These are phyloP conservation scores for Chalcosyrphus nemorum DNA, from an alignment of 2,888 invertebrate genomes.

Conservation along the genomic window DNA sequence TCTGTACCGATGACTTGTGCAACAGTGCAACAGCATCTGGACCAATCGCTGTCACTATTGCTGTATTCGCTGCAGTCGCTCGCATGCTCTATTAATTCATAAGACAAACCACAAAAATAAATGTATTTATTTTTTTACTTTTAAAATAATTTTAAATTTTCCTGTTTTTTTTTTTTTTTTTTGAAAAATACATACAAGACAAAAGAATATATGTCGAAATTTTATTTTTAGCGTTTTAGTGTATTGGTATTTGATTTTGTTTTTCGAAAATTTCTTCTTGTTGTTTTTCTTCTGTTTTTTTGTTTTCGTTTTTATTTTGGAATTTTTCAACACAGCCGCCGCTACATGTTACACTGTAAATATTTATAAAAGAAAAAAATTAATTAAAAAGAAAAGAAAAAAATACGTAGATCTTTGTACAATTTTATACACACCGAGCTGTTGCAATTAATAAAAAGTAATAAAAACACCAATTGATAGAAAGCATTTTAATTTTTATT, in stretches of 20 bases:
- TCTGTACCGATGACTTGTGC: slow-evolving; percentile 78
- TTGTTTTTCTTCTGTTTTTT: too few species aligned
- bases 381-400: not conserved
- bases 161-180: not conserved
- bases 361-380: slow-evolving; percentile 22
- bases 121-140: slow-evolving; percentile 40
- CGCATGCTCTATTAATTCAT: slow-evolving; percentile 78
- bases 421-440: slow-evolving; percentile 49
- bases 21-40: slow-evolving; percentile 77
- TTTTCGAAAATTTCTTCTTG: slow-evolving; percentile 8
- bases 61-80: slow-evolving; percentile 77
- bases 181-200: slow-evolving; percentile 9
- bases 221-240: slow-evolving; percentile 52
- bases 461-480: slow-evolving; percentile 10
- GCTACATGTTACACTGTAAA: slow-evolving; percentile 65
- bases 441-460: slow-evolving; percentile 34
- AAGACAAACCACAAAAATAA: slow-evolving; percentile 42
- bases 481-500: not conserved
- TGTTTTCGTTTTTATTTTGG: not conserved
- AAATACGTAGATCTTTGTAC: slow-evolving; percentile 26
- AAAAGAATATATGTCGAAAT: slow-evolving; percentile 35
- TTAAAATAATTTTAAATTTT: slow-evolving; percentile 13
- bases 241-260: not conserved
- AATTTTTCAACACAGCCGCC: slow-evolving; percentile 18
- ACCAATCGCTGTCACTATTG: slow-evolving; percentile 77